Evolutionary conservation across 2,113 vertebrate species (phyloP).

Genomic region (Bambusicola thoracicus): DNA sequence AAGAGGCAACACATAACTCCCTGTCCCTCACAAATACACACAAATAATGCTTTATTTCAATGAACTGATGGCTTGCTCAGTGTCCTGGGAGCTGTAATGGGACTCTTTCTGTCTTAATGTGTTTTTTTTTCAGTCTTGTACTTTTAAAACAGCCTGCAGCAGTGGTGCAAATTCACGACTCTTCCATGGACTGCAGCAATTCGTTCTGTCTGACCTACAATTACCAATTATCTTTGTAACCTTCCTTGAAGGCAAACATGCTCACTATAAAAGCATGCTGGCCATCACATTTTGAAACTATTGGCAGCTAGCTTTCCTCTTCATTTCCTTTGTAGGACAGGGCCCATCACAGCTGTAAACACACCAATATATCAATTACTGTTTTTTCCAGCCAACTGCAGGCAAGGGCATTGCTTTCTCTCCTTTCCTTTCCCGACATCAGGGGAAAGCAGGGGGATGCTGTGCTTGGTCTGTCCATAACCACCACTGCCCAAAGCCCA

Average conservation of each 20-base stretch:
- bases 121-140: neutral
- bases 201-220: slow-evolving; percentile 59
- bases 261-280: slow-evolving; percentile 26
- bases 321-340: slow-evolving; percentile 66
- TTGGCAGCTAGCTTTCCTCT: slow-evolving; percentile 65
- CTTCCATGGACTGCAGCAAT: slow-evolving; percentile 49
- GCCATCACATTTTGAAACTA: slow-evolving; percentile 47
- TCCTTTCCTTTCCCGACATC: neutral
- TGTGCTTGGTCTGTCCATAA: neutral
- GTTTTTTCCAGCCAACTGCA: neutral
- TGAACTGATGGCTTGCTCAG: slow-evolving; percentile 9
- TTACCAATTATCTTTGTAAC: slow-evolving; percentile 63
- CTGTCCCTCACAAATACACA: neutral
- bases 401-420: slow-evolving; percentile 27
- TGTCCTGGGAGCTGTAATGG: neutral
- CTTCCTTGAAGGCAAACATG: slow-evolving; percentile 61
- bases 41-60: neutral
- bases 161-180: neutral
- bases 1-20: rapidly evolving
- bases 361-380: slow-evolving; percentile 61
- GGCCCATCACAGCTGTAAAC: slow-evolving; percentile 4
- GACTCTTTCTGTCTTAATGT: neutral
- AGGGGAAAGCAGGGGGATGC: neutral
- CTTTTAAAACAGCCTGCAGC: slow-evolving; percentile 36
- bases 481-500: neutral